These are phyloP conservation scores for Elymnias hypermnestra DNA, from an alignment of 1,140 invertebrate species.

Conservation along the genomic window DNA sequence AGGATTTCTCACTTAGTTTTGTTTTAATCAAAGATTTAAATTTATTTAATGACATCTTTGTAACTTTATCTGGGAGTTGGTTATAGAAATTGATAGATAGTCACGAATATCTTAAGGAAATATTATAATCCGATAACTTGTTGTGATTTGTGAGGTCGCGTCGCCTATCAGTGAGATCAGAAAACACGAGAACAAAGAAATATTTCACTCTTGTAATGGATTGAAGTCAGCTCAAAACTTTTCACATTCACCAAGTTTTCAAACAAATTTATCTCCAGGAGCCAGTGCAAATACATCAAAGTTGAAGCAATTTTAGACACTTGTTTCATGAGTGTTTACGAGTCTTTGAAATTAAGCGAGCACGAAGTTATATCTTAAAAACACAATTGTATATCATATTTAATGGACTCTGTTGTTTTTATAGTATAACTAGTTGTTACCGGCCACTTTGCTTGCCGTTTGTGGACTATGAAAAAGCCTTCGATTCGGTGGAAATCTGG, in stretches of 20 bases:
- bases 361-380: neutral
- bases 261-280: slow-evolving; percentile 73
- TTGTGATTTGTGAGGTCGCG: no score
- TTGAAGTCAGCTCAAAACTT: slow-evolving; percentile 74
- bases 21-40: no score
- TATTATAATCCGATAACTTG: no score
- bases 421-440: no score
- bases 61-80: no score
- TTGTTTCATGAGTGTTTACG: slow-evolving; percentile 64
- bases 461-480: no score
- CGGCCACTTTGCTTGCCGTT: no score
- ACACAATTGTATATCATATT: neutral
- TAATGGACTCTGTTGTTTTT: neutral
- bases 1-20: no score
- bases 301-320: slow-evolving; percentile 71
- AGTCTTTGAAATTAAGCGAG: slow-evolving; percentile 21
- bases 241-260: slow-evolving; percentile 73
- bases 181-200: slow-evolving; percentile 64
- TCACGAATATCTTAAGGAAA: no score
- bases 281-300: slow-evolving; percentile 71
- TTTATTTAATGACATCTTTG: no score
- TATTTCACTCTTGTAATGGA: slow-evolving; percentile 75
- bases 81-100: no score
- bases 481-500: no score
- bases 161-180: neutral